These are phyloP conservation scores for Brienomyrus longianalis DNA, from an alignment of 2,113 vertebrate genomes.

Conservation along the genomic window DNA sequence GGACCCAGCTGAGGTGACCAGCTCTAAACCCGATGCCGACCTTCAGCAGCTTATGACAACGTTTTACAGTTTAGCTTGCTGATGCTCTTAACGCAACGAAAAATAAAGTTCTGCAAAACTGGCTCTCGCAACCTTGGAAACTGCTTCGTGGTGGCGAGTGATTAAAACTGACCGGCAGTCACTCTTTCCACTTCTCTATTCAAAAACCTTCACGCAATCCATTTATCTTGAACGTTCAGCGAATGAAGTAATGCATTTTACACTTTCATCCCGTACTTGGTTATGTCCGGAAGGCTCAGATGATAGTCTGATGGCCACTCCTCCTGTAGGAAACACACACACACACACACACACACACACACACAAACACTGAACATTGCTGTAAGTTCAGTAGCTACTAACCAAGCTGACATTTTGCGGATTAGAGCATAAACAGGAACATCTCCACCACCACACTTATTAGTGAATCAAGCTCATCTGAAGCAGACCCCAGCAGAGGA, in stretches of 20 bases:
- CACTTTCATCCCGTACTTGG: not conserved
- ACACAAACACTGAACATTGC: not conserved
- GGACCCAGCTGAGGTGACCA: not conserved
- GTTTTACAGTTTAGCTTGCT: not conserved
- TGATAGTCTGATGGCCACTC: not conserved
- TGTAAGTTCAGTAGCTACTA: not conserved
- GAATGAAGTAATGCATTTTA: not conserved
- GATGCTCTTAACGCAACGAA: not conserved
- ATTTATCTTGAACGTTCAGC: not conserved
- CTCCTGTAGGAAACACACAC: not conserved
- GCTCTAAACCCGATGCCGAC: not conserved
- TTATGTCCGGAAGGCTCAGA: not conserved
- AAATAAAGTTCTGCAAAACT: not conserved
- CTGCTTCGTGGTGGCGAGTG: not conserved
- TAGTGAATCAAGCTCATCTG: not conserved
- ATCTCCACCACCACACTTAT: not conserved
- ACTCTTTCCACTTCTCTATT: not conserved
- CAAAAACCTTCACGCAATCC: not conserved
- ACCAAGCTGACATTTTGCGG: not conserved
- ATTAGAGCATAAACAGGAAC: not conserved
- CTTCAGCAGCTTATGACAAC: not conserved
- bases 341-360: not conserved
- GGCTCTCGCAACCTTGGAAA: not conserved
- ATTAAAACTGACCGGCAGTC: slow-evolving; percentile 1
- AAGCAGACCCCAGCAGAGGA: not conserved